Evolutionary conservation across 2,113 vertebrate genomes (phyloP).

Genomic region (Phylloscopus whistleri): DNA sequence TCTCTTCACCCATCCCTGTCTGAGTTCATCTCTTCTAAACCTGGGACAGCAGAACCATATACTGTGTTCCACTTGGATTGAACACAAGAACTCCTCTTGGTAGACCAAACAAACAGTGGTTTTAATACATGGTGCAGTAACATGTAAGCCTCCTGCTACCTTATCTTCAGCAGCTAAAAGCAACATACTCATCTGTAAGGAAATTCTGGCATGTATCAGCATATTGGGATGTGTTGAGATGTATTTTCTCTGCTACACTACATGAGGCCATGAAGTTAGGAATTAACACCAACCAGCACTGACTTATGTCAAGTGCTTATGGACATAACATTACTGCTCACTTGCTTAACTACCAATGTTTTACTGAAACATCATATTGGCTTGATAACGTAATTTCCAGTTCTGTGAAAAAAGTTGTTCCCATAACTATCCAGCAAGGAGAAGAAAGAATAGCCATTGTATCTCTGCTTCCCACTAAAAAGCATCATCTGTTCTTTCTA

Average conservation of each 20-base stretch:
- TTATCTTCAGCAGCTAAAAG: not conserved
- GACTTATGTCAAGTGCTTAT: not conserved
- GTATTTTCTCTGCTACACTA: not conserved
- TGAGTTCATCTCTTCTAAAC: not conserved
- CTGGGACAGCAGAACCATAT: not conserved
- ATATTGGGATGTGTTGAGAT: not conserved
- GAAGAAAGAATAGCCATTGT: not conserved
- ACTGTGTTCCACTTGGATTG: not conserved
- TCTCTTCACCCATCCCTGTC: not conserved
- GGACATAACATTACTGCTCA: not conserved
- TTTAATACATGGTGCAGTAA: not conserved
- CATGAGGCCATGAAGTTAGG: not conserved
- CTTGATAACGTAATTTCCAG: not conserved
- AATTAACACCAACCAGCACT: not conserved
- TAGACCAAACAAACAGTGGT: not conserved
- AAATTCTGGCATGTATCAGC: not conserved
- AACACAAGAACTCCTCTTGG: not conserved
- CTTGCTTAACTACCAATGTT: not conserved
- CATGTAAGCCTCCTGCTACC: not conserved
- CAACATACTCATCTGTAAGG: not conserved
- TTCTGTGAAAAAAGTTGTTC: constrained; percentile 17
- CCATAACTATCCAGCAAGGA: not conserved
- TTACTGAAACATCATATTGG: not conserved
- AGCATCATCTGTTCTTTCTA: not conserved
- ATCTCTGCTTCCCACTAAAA: not conserved